phyloP scores from a whole-genome alignment of 92 coral and sea anemone genomes.

The Metridium senile region DNA sequence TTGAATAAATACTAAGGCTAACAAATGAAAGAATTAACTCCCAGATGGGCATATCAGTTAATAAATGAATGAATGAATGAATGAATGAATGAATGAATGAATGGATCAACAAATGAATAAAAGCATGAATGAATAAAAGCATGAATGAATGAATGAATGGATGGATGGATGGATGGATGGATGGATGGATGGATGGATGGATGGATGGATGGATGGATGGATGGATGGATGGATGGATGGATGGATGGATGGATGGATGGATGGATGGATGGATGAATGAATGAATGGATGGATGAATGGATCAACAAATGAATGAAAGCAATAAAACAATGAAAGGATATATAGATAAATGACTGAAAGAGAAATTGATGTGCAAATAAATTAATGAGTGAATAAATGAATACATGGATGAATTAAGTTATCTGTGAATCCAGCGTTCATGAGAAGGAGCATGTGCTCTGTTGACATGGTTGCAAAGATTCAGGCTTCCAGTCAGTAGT shows the following conservation, averaged over 20 bases:
- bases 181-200: neutral
- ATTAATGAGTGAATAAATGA: neutral
- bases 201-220: neutral
- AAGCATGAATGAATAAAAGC: too few species aligned
- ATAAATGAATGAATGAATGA: too few species aligned
- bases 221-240: neutral
- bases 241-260: neutral
- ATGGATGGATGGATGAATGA: neutral
- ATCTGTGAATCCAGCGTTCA: too few species aligned
- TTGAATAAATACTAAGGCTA: too few species aligned
- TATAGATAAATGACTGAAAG: neutral
- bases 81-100: too few species aligned
- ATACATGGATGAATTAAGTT: neutral
- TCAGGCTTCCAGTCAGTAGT: too few species aligned
- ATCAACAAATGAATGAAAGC: neutral
- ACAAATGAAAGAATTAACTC: too few species aligned
- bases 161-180: neutral
- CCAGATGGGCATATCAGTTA: too few species aligned
- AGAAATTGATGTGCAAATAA: neutral
- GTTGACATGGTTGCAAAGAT: too few species aligned
- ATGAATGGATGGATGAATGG: neutral
- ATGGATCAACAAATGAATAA: too few species aligned
- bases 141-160: neutral
- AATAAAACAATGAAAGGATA: neutral
- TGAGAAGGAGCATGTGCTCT: too few species aligned